Evolutionary conservation across 2,888 invertebrate genomes (phyloP), one percentile per base, ranked within the genome.

Genomic region (Eristalis pertinax): DNA sequence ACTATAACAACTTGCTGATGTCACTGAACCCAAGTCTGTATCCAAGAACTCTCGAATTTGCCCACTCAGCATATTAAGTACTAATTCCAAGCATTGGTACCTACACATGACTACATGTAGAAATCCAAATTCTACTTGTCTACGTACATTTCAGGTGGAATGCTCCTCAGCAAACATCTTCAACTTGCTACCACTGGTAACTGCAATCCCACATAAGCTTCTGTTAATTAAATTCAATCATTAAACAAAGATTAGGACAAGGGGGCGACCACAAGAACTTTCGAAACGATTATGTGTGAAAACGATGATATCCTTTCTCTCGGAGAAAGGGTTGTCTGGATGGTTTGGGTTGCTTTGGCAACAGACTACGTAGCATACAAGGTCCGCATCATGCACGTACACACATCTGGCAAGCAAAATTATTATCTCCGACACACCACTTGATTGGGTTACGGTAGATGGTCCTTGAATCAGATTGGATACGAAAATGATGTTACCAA

Each of bases 211-310:
- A 80, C 84, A 87, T 87, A 87, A 87, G 84, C 87, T 87, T 84
- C 75, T 80, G 79, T 80, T 87, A 87, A 87, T 87, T 87, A 87
- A 87, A 87, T 87, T 87, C 87, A 84, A 87, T 87, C 84, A 87
- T 87, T 84, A 87, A 65, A 84, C 79, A 72, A 68, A 84, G 87
- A 84, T 84, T 87, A 84, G 69, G 41, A 84, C 76, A 83, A 72
- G 70, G 67, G n/a, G 72, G 58, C 85, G 60, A 78, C 79, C 84
- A 79, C 75, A 82, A 74, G 62, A 69, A 65, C 72, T 64, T 60
- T 65, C 76, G 67, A 10, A 82, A 67, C 70, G 78, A 78, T 79
- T 83, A 75, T 82, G 69, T 78, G 82, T 82, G 82, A 85, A 85
- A 81, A 64, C 75, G 82, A 74, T 70, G 78, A 80, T 65, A 76